A percentile compares a stretch with the other conserved stretches of the same genome.
Conservation (phyloP, 35 echinoderm and acorn worm species). For the Amphiura filiformis region DNA sequence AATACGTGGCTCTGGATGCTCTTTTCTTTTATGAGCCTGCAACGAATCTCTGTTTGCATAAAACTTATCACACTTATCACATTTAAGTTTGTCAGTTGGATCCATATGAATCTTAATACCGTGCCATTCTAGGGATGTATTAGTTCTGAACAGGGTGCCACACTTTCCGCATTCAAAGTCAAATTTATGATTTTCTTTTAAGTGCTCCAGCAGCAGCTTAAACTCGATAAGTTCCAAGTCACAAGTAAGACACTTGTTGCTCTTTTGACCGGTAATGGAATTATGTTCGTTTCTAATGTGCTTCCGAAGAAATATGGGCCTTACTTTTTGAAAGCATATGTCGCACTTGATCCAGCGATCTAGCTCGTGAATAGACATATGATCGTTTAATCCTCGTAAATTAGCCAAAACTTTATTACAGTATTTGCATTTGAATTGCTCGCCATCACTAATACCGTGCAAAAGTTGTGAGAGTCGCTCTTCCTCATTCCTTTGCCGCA, state of each 20-base stretch:
- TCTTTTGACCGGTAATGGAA: background rate
- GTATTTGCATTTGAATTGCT: background rate
- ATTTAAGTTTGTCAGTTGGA: no score
- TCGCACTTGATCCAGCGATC: background rate
- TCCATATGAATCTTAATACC: no score
- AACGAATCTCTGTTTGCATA: no score
- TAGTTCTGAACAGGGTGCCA: background rate
- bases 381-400: background rate
- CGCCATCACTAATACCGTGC: background rate
- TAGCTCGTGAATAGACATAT: background rate
- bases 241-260: background rate
- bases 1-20: no score
- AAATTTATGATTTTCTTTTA: background rate
- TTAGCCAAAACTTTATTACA: background rate
- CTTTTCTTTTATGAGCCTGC: no score
- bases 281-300: background rate
- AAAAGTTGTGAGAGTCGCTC: background rate
- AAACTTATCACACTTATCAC: no score
- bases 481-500: background rate
- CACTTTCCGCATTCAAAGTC: background rate
- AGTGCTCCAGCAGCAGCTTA: background rate
- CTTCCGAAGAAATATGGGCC: background rate
- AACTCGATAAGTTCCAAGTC: background rate
- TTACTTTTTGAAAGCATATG: background rate
- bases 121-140: no score